Percentiles rank a stretch among this genome's conserved stretches.
These are phyloP conservation scores for Euspilapteryx auroguttella DNA, from an alignment of 2,888 invertebrate genomes.

Conservation along the genomic window DNA sequence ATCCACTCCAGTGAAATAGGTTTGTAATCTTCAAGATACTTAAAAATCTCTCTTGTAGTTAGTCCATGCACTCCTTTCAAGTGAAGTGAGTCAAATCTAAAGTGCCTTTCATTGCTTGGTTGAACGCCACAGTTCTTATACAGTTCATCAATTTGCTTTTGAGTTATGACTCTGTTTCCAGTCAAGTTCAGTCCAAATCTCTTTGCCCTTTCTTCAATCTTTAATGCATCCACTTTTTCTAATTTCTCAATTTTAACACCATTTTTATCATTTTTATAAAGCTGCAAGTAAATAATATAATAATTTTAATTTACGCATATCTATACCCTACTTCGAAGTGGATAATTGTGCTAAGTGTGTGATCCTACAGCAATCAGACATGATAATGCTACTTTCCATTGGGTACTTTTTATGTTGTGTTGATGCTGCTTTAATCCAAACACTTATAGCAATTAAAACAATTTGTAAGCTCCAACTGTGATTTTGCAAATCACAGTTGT, in stretches of 20 bases:
- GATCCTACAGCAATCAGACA: too few species aligned
- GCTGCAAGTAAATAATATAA: constrained; percentile 15
- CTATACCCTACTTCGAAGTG: too few species aligned
- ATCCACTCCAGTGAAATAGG: constrained; percentile 84
- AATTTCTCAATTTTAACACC: constrained; percentile 29
- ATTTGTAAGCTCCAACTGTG: too few species aligned
- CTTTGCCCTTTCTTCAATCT: constrained; percentile 43
- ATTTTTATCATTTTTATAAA: constrained; percentile 31
- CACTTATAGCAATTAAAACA: too few species aligned
- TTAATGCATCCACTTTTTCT: constrained; percentile 39
- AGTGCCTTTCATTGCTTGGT: constrained; percentile 62
- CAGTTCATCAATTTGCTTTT: constrained; percentile 46
- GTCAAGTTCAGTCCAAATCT: constrained; percentile 44
- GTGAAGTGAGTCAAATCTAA: constrained; percentile 74
- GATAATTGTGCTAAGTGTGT: too few species aligned
- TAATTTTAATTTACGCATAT: too few species aligned
- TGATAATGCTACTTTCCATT: too few species aligned
- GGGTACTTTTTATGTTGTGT: too few species aligned
- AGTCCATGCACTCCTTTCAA: constrained; percentile 75
- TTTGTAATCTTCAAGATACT: constrained; percentile 75
- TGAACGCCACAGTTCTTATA: constrained; percentile 44
- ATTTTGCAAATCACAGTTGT: too few species aligned
- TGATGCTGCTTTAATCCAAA: too few species aligned
- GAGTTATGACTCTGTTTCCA: constrained; percentile 40
- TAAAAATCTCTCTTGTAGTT: constrained; percentile 76